Evolutionary conservation across 2,888 invertebrate genomes (phyloP), one percentile per base, ranked within the genome.

Genomic region (Plagiodera versicolora): DNA sequence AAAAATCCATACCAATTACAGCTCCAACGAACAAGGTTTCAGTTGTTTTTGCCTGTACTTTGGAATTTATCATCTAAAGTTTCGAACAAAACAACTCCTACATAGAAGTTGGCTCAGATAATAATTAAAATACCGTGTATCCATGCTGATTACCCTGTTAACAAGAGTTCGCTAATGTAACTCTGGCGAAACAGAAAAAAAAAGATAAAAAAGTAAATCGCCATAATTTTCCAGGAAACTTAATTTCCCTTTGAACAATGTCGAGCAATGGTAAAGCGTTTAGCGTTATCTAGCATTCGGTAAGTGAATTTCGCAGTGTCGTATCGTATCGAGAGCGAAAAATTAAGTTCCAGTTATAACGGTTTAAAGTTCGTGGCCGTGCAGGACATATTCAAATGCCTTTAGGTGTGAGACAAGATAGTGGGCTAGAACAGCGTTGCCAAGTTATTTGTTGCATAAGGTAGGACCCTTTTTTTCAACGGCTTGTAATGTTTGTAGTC

Each of bases 301-400:
- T 51, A 63, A 63, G 66, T 67, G 62, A 67, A 66, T 69, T 68
- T 69, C 66, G 63, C 50, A 56, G 51, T 46, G 14, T 39, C n/a
- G 14, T 39, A 39, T n/a, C n/a, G n/a, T 39, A 67, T 64, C 66
- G 66, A 61, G 50, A 50, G 66, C 59, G 66, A 67, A 28, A 67
- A 67, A 60, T 56, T 65, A 70, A 69, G 60, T 68, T 70, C 66
- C 67, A 60, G 64, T 66, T 39, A 39, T 39, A 59, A 61, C 63
- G 68, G 67, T 66, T 67, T 70, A 69, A 71, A 70, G 64, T 73
- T 73, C 67, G 17, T 54, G 44, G 64, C 67, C 66, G 65, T 74
- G 62, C 64, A 73, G 74, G 74, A 74, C 74, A 75, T 72, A 75
- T 75, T 75, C 73, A 74, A 75, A 75, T 74, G 72, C 68, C 71